phyloP scores from a whole-genome alignment of 2,888 invertebrate species.

The Lissocephala sabroskyi region DNA sequence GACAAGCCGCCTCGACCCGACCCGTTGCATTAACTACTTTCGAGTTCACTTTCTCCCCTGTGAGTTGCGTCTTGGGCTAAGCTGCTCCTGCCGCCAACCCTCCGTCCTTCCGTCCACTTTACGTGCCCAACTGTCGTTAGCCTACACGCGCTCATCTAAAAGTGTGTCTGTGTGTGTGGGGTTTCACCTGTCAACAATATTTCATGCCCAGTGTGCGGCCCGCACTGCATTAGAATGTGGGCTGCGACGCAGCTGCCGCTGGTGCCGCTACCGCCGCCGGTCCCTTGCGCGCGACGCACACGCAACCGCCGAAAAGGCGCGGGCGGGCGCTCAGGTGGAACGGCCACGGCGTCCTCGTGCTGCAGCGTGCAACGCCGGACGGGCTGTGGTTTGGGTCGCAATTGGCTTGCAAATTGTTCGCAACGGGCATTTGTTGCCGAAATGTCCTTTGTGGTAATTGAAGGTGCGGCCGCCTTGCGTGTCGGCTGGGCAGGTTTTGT shows the following conservation, averaged over 20 bases:
- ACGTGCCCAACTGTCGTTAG: slow-evolving; percentile 44
- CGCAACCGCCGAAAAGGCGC: not conserved
- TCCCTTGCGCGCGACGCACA: slow-evolving; percentile 10
- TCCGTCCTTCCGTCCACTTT: slow-evolving; percentile 2
- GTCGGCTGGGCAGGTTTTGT: slow-evolving; percentile 27
- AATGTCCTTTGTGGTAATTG: slow-evolving; percentile 31
- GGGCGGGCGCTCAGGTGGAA: slow-evolving; percentile 40
- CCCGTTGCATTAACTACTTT: slow-evolving; percentile 14
- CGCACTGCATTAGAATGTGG: slow-evolving; percentile 48
- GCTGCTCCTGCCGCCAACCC: not conserved
- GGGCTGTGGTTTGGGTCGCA: slow-evolving; percentile 12
- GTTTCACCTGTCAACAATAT: slow-evolving; percentile 63
- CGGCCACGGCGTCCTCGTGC: slow-evolving; percentile 6
- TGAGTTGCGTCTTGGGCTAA: slow-evolving; percentile 1
- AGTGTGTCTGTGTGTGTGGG: slow-evolving; percentile 13
- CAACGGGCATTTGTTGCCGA: slow-evolving; percentile 5
- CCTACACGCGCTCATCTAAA: slow-evolving; percentile 32
- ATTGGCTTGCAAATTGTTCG: slow-evolving; percentile 10
- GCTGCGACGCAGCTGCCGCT: slow-evolving; percentile 43
- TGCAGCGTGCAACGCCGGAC: slow-evolving; percentile 30
- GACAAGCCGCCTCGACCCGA: slow-evolving; percentile 9
- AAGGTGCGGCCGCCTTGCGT: slow-evolving; percentile 35
- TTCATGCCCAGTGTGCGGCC: slow-evolving; percentile 53
- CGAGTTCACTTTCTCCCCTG: slow-evolving; percentile 13
- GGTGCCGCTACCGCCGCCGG: slow-evolving; percentile 10